Percentiles rank a stretch among this genome's conserved stretches.
These are phyloP conservation scores for Irena cyanogastra DNA, from an alignment of 2,113 vertebrate genomes.

Conservation along the genomic window DNA sequence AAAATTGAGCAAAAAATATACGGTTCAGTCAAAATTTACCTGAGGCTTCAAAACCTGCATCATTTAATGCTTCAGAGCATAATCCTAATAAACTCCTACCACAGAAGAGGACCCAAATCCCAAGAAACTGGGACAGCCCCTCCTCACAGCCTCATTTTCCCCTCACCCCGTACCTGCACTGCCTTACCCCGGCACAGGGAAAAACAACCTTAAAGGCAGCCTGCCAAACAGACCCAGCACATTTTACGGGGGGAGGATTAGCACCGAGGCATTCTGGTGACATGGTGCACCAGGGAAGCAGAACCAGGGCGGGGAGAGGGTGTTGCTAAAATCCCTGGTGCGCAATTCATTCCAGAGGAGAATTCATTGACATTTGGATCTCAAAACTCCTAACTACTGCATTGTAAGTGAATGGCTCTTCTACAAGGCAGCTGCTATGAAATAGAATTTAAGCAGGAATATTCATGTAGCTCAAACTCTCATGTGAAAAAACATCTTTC, in stretches of 20 bases:
- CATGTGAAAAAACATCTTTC: not conserved
- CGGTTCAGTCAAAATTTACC: not conserved
- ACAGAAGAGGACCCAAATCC: not conserved
- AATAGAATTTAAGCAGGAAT: constrained; percentile 18
- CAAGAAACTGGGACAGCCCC: not conserved
- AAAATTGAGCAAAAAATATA: not conserved
- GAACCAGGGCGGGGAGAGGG: not conserved
- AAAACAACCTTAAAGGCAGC: constrained; percentile 13
- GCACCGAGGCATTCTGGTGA: not conserved
- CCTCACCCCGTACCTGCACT: not conserved
- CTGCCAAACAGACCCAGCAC: not conserved
- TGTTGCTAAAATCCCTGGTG: not conserved
- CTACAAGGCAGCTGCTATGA: not conserved
- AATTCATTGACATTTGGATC: constrained; percentile 40
- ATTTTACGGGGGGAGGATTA: not conserved
- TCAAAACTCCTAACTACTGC: not conserved
- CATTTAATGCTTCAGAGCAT: not conserved
- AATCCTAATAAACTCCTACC: not conserved
- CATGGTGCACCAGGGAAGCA: not conserved
- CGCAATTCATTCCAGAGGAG: constrained; percentile 20
- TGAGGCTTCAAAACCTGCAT: not conserved
- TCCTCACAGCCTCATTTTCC: not conserved
- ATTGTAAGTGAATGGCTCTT: not conserved
- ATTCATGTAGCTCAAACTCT: not conserved
- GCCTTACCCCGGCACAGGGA: not conserved